Percentiles rank a stretch among this genome's conserved stretches.
Conservation (phyloP, 2,113 vertebrate species). For the Microcebus ravelobensis region DNA sequence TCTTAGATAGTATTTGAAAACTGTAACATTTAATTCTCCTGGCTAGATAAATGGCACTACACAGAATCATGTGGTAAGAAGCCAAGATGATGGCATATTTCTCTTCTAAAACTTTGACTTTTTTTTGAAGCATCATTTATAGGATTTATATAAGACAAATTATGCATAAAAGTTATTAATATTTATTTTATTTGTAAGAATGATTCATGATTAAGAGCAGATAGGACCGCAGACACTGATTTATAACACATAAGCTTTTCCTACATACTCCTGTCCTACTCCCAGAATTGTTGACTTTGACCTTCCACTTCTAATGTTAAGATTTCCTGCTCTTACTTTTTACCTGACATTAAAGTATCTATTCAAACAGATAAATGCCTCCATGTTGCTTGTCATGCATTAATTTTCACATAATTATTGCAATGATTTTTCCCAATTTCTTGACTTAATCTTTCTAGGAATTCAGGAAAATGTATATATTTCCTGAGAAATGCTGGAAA, state of each 20-base stretch:
- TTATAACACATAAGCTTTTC: neutral
- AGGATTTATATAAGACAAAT: neutral
- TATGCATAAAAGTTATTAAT: neutral
- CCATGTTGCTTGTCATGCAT: neutral
- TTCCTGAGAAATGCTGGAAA: neutral
- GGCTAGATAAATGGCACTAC: neutral
- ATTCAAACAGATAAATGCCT: neutral
- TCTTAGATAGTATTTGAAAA: neutral
- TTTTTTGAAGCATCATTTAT: neutral
- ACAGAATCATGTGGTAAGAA: neutral
- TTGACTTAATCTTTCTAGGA: neutral
- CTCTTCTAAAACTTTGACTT: neutral
- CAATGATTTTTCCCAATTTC: neutral
- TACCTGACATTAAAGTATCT: neutral
- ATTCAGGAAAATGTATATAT: neutral
- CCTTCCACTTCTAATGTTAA: neutral
- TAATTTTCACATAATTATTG: neutral
- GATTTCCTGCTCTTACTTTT: neutral
- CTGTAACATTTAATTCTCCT: neutral
- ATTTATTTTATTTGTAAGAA: slow-evolving; percentile 13
- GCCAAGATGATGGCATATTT: neutral
- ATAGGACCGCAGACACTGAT: neutral
- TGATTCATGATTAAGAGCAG: neutral
- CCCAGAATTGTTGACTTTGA: neutral
- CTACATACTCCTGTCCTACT: neutral